These are phyloP conservation scores for Chymomyza fuscimana DNA, from an alignment of 2,888 invertebrate genomes.

Conservation along the genomic window DNA sequence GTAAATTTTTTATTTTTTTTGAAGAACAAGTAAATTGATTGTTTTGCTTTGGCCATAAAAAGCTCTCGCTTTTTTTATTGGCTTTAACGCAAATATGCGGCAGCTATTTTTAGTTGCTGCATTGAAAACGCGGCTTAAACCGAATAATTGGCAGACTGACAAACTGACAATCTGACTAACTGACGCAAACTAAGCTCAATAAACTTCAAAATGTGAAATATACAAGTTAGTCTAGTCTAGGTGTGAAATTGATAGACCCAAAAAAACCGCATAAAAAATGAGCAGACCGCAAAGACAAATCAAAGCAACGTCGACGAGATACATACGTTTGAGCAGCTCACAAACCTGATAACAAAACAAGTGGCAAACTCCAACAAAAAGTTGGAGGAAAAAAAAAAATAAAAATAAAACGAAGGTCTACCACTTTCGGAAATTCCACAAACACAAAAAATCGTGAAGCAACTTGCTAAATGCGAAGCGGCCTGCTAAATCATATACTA, in stretches of 20 bases:
- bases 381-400: slow-evolving; percentile 23
- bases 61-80: background rate
- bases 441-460: slow-evolving; percentile 46
- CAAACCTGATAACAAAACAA: slow-evolving; percentile 64
- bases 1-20: background rate
- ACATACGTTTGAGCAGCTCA: background rate
- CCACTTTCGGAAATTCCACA: slow-evolving; percentile 74
- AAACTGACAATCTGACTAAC: slow-evolving; percentile 26
- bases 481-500: slow-evolving; percentile 59
- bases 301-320: background rate
- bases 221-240: slow-evolving; percentile 56
- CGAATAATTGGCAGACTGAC: background rate
- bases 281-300: background rate
- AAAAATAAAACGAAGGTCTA: slow-evolving; percentile 68
- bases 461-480: slow-evolving; percentile 12
- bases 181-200: background rate
- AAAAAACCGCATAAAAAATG: slow-evolving; percentile 30
- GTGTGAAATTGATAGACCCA: slow-evolving; percentile 70
- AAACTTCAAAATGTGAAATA: slow-evolving; percentile 2
- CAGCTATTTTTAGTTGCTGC: slow-evolving; percentile 3
- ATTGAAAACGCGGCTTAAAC: background rate
- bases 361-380: slow-evolving; percentile 37
- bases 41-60: background rate
- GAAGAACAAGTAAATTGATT: background rate
- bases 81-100: background rate